Percentiles rank a stretch among this genome's conserved stretches.
phyloP scores from a whole-genome alignment of 2,888 invertebrate species.

The Sphaerophoria taeniata region DNA sequence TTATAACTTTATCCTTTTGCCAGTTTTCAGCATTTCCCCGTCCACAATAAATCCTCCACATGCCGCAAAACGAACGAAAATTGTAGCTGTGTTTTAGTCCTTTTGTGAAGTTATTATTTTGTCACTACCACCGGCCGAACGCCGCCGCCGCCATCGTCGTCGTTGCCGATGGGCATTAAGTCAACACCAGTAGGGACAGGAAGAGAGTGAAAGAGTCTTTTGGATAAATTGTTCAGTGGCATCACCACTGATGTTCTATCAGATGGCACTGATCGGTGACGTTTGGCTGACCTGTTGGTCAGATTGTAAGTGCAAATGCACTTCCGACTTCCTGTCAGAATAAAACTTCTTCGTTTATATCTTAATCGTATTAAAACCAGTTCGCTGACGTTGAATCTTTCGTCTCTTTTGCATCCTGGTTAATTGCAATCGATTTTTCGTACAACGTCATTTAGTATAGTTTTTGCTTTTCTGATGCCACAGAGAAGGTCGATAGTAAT shows the following conservation, averaged over 20 bases:
- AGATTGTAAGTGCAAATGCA: slow-evolving; percentile 24
- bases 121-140: not conserved
- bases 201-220: too few species aligned
- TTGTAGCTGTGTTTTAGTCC: not conserved
- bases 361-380: slow-evolving; percentile 50
- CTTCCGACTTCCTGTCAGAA: slow-evolving; percentile 12
- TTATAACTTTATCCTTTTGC: slow-evolving; percentile 62
- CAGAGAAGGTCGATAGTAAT: slow-evolving; percentile 30
- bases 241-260: too few species aligned
- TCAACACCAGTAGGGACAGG: too few species aligned
- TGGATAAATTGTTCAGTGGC: too few species aligned
- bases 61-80: slow-evolving; percentile 7
- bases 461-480: not conserved
- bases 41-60: slow-evolving; percentile 33
- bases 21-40: not conserved
- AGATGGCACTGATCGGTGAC: not conserved
- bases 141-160: not conserved
- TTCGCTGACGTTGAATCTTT: slow-evolving; percentile 39
- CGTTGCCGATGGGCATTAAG: too few species aligned
- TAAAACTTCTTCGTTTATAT: slow-evolving; percentile 42
- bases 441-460: not conserved
- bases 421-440: slow-evolving; percentile 6
- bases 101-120: slow-evolving; percentile 15
- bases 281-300: not conserved
- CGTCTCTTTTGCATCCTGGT: not conserved